Percentiles rank a stretch among this genome's conserved stretches.
Evolutionary conservation across 2,888 invertebrate species (phyloP).

Genomic region (Cantharis lateralis): DNA sequence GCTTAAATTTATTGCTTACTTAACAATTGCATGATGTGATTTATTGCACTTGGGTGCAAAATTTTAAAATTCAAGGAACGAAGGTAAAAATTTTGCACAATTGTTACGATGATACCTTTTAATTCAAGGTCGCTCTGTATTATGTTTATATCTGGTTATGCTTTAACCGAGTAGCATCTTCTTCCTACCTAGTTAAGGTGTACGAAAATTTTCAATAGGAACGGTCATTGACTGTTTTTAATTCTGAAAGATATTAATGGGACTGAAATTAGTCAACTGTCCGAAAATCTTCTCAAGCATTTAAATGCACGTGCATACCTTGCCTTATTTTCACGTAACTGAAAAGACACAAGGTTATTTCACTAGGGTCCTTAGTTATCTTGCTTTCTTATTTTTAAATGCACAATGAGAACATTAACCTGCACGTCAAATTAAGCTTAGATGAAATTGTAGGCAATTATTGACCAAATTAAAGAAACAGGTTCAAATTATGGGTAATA

Average conservation of each 20-base stretch:
- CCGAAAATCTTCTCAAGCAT: constrained; percentile 50
- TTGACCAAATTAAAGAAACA: neutral
- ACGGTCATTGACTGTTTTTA: constrained; percentile 42
- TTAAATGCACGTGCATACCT: constrained; percentile 46
- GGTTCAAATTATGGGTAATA: neutral
- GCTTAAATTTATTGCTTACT: neutral
- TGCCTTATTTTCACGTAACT: neutral
- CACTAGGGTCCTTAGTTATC: neutral
- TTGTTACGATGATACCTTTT: neutral
- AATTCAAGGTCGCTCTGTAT: neutral
- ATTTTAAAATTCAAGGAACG: neutral
- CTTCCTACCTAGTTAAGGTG: constrained; percentile 9
- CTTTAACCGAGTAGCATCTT: neutral
- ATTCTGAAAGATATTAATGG: constrained; percentile 53
- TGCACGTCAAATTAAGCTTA: neutral
- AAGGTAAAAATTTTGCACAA: neutral
- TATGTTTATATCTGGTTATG: neutral
- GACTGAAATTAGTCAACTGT: constrained; percentile 52
- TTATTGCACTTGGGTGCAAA: neutral
- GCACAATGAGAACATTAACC: neutral
- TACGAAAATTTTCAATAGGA: constrained; percentile 17
- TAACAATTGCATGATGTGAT: neutral
- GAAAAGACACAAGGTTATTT: neutral
- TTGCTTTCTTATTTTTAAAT: neutral
- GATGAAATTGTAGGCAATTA: neutral